phyloP scores from a whole-genome alignment of 2,888 invertebrate species.

The Pollenia labialis region DNA sequence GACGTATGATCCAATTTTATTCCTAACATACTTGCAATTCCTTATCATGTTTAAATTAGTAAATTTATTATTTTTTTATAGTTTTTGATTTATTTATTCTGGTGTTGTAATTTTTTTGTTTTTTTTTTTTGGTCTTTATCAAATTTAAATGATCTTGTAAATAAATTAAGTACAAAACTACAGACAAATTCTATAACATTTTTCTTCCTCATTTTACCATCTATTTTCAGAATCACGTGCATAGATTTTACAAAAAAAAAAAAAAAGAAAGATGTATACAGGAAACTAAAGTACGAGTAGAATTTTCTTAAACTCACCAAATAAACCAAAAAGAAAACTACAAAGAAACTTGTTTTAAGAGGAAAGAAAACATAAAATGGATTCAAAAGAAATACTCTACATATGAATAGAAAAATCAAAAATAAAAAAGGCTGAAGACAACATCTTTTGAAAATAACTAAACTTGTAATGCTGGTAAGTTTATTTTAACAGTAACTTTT shows the following conservation, averaged over 20 bases:
- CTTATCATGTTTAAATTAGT: no score
- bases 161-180: constrained; percentile 29
- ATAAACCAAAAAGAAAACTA: background rate
- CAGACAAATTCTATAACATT: constrained; percentile 25
- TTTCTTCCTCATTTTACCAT: constrained; percentile 25
- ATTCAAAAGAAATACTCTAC: background rate
- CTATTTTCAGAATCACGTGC: constrained; percentile 60
- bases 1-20: no score
- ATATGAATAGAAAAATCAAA: constrained; percentile 2
- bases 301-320: background rate
- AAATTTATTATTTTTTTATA: no score
- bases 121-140: background rate
- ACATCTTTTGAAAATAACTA: constrained; percentile 48
- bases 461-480: constrained; percentile 59
- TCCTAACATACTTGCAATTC: no score
- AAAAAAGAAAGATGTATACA: background rate
- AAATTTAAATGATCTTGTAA: constrained; percentile 35
- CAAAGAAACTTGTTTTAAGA: constrained; percentile 2
- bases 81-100: no score
- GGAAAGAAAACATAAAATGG: background rate
- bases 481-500: constrained; percentile 51
- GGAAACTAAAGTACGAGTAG: constrained; percentile 10
- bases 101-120: background rate
- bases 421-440: constrained; percentile 19
- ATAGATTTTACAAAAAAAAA: constrained; percentile 19